phyloP scores from a whole-genome alignment of 1,140 invertebrate species.

The Andricus grossulariae region DNA sequence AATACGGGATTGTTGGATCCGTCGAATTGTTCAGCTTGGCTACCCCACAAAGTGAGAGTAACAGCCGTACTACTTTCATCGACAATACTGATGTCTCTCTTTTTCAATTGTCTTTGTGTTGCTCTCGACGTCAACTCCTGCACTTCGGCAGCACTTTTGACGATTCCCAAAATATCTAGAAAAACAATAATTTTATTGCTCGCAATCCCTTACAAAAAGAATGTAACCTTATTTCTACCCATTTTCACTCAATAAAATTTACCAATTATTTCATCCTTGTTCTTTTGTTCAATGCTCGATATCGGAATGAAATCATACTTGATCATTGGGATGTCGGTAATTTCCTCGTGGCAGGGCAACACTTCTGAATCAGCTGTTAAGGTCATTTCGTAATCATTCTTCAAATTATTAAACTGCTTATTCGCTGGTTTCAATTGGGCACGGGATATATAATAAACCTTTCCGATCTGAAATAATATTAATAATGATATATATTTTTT shows the following conservation, averaged over 20 bases:
- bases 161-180: constrained; percentile 94
- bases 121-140: constrained; percentile 83
- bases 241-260: constrained; percentile 52
- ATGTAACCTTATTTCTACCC: constrained; percentile 37
- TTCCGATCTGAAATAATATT: constrained; percentile 79
- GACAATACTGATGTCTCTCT: constrained; percentile 91
- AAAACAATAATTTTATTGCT: constrained; percentile 54
- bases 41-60: constrained; percentile 86
- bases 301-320: constrained; percentile 90
- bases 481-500: constrained; percentile 28
- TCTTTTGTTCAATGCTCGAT: constrained; percentile 82
- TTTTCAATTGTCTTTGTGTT: constrained; percentile 90
- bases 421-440: constrained; percentile 93
- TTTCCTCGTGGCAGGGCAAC: constrained; percentile 81
- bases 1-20: constrained; percentile 86
- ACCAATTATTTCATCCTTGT: constrained; percentile 85
- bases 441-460: constrained; percentile 92
- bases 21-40: constrained; percentile 90
- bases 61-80: constrained; percentile 90
- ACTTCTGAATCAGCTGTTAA: constrained; percentile 89
- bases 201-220: constrained; percentile 31
- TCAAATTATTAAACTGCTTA: constrained; percentile 89
- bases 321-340: constrained; percentile 83
- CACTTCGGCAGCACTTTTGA: constrained; percentile 85
- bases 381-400: constrained; percentile 98